phyloP scores from a whole-genome alignment of 2,888 invertebrate genomes.

The Eubasilissa splendida region DNA sequence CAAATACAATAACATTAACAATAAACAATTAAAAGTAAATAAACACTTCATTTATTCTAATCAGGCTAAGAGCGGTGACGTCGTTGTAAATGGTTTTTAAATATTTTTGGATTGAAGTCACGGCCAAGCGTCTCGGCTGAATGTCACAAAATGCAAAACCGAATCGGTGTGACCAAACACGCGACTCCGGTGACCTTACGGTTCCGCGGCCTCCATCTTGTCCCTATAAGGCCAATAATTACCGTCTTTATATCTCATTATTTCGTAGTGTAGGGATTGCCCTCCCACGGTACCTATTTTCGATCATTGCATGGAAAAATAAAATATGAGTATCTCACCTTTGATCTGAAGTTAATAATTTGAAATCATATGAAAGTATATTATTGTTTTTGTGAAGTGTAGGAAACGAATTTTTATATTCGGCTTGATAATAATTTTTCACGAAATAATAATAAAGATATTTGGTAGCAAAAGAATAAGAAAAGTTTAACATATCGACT shows the following conservation, averaged over 20 bases:
- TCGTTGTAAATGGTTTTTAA: constrained; percentile 5
- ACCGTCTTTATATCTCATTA: constrained; percentile 8
- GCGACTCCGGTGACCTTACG: constrained; percentile 12
- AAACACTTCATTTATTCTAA: background rate
- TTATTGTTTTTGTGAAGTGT: no score
- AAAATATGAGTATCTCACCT: no score
- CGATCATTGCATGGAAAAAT: no score
- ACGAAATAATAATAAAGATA: no score
- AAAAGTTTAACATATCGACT: no score
- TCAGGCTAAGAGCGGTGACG: background rate
- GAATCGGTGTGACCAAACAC: constrained; percentile 13
- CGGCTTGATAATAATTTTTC: no score
- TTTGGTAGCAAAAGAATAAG: no score
- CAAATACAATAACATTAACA: no score
- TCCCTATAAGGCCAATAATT: constrained; percentile 15
- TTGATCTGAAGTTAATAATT: no score
- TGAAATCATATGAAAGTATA: no score
- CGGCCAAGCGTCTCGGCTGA: constrained; percentile 1
- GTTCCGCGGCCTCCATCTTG: background rate
- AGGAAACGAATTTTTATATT: no score
- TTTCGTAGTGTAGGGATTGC: background rate
- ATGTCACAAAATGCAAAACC: constrained; percentile 23
- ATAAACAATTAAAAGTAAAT: background rate
- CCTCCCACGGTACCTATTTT: no score
- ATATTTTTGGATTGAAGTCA: constrained; percentile 31